Conservation (phyloP, 2,797 vertebrate species). For the Girardinus metallicus region DNA sequence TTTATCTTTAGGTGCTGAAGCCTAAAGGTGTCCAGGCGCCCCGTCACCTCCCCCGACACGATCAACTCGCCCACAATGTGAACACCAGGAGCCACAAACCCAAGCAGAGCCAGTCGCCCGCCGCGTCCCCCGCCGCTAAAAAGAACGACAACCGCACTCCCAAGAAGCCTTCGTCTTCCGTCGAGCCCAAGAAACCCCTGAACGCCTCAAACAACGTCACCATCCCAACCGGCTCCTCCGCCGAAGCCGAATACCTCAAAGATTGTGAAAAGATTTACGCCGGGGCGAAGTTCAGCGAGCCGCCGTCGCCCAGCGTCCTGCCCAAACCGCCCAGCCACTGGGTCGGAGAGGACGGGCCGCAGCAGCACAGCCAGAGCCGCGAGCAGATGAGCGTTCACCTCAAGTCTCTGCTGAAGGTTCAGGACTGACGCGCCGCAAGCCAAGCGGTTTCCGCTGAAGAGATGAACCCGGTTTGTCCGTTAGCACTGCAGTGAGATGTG, state of each 20-base stretch:
- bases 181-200: slow-evolving; percentile 82
- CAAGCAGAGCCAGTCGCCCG: slow-evolving; percentile 44
- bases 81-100: slow-evolving; percentile 44
- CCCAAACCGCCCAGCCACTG: slow-evolving; percentile 96
- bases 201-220: slow-evolving; percentile 79
- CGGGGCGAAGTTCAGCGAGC: slow-evolving; percentile 94
- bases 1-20: slow-evolving; percentile 69
- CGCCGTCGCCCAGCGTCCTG: slow-evolving; percentile 93
- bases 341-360: slow-evolving; percentile 83
- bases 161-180: slow-evolving; percentile 67
- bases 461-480: slow-evolving; percentile 26
- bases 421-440: slow-evolving; percentile 54
- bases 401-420: slow-evolving; percentile 93
- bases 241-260: slow-evolving; percentile 80
- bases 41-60: slow-evolving; percentile 45
- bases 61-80: slow-evolving; percentile 38
- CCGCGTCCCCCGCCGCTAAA: slow-evolving; percentile 71
- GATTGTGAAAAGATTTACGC: slow-evolving; percentile 88
- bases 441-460: background rate
- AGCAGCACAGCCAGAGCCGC: slow-evolving; percentile 80
- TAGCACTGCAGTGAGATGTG: slow-evolving; percentile 79
- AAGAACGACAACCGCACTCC: slow-evolving; percentile 79
- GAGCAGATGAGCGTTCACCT: slow-evolving; percentile 92
- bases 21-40: slow-evolving; percentile 56
- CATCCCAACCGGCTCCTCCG: slow-evolving; percentile 64